These are phyloP conservation scores for Teleopsis dalmanni DNA, from an alignment of 1,140 invertebrate genomes.

Conservation along the genomic window DNA sequence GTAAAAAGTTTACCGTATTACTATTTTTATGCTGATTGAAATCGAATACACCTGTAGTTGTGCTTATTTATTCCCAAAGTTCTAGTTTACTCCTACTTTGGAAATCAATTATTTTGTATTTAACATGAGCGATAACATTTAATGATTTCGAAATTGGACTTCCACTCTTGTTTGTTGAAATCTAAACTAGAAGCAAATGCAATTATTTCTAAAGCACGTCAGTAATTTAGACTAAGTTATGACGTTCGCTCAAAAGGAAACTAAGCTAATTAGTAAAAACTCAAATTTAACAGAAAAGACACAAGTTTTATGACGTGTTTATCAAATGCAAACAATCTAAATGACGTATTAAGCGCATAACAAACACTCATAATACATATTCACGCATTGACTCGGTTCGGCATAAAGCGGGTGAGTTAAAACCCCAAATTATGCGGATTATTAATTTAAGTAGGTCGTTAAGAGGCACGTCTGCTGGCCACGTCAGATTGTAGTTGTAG, in stretches of 20 bases:
- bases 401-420: slow-evolving; percentile 10
- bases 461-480: too few species aligned
- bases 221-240: slow-evolving; percentile 9
- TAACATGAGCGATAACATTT: slow-evolving; percentile 8
- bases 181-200: too few species aligned
- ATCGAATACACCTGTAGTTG: too few species aligned
- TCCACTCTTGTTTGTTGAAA: too few species aligned
- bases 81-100: too few species aligned
- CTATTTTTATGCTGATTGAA: too few species aligned
- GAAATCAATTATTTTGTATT: slow-evolving; percentile 9
- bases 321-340: slow-evolving; percentile 41
- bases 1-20: too few species aligned
- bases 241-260: neutral
- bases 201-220: slow-evolving; percentile 10
- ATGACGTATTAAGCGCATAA: slow-evolving; percentile 45
- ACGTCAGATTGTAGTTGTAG: too few species aligned
- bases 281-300: neutral
- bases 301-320: slow-evolving; percentile 29
- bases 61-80: too few species aligned
- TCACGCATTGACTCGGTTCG: neutral
- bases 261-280: neutral
- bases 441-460: slow-evolving; percentile 43
- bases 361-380: slow-evolving; percentile 21
- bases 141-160: slow-evolving; percentile 15
- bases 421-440: slow-evolving; percentile 44